phyloP scores from a whole-genome alignment of 2,797 vertebrate species.

The Chromis chromis region DNA sequence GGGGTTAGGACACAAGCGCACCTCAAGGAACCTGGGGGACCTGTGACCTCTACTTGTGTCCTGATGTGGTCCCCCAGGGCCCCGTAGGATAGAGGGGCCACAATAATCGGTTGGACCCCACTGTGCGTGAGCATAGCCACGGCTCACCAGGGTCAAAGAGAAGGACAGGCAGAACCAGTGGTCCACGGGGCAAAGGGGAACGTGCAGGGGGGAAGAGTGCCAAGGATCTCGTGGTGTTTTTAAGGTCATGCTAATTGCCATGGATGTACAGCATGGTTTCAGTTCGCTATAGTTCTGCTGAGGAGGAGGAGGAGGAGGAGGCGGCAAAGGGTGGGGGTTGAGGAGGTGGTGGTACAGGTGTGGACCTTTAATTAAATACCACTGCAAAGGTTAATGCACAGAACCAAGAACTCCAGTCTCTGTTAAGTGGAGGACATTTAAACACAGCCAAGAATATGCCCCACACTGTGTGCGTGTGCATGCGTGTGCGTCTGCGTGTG shows the following conservation, averaged over 20 bases:
- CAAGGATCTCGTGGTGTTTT: conserved; percentile 72
- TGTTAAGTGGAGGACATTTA: conserved; percentile 72
- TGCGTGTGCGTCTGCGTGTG: conserved; percentile 6
- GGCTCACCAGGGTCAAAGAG: conserved; percentile 77
- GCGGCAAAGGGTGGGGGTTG: conserved; percentile 42
- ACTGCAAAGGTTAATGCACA: conserved; percentile 86
- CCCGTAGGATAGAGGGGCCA: conserved; percentile 51
- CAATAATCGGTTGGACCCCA: conserved; percentile 69
- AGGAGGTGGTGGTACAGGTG: conserved; percentile 77
- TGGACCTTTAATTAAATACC: conserved; percentile 89
- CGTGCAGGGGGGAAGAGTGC: conserved; percentile 48
- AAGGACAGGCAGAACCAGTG: conserved; percentile 63
- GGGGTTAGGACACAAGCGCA: conserved; percentile 54
- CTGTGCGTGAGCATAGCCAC: conserved; percentile 63
- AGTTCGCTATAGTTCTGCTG: conserved; percentile 71
- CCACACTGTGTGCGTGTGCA: conserved; percentile 40
- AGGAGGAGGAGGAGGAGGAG: conserved; percentile 39
- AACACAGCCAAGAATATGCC: conserved; percentile 64
- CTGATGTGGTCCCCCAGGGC: conserved; percentile 63
- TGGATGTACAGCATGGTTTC: conserved; percentile 72
- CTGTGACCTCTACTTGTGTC: conserved; percentile 75
- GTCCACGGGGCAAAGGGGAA: conserved; percentile 69
- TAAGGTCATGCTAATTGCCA: conserved; percentile 89
- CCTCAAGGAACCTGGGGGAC: conserved; percentile 58
- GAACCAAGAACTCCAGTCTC: conserved; percentile 74